Evolutionary conservation across 2,888 invertebrate species (phyloP).

Genomic region (Epinotia brunnichana): DNA sequence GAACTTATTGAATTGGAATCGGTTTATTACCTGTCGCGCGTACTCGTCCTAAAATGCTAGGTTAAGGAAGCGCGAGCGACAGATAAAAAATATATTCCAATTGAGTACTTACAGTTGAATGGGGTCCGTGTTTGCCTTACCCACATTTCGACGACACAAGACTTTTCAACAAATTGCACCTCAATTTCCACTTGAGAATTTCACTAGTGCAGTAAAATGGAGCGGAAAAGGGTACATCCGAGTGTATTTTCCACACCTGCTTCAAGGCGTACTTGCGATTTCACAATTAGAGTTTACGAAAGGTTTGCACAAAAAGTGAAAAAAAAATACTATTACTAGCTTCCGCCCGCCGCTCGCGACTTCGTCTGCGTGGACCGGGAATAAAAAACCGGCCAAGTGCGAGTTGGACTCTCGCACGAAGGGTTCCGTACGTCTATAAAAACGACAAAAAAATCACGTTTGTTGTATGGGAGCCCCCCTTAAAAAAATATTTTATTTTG

Average conservation of each 20-base stretch:
- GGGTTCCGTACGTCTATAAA: no score
- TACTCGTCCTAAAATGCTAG: background rate
- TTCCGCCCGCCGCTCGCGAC: no score
- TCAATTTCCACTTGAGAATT: conserved; percentile 18
- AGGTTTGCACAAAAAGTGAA: no score
- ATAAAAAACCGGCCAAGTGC: no score
- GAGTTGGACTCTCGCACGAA: no score
- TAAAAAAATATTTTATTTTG: no score
- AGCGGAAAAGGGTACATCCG: background rate
- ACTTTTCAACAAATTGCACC: conserved; percentile 31
- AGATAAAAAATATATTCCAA: background rate
- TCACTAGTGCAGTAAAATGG: conserved; percentile 8
- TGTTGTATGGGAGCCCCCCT: no score
- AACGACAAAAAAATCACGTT: no score
- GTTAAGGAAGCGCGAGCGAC: background rate
- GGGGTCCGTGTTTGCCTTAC: background rate
- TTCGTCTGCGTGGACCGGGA: no score
- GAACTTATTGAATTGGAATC: background rate
- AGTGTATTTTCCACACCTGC: background rate
- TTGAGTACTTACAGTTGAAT: background rate
- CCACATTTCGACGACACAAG: conserved; percentile 22
- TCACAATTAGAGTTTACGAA: no score
- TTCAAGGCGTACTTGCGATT: background rate
- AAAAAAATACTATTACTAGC: no score
- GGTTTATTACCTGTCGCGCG: background rate